Evolutionary conservation across 2,888 invertebrate species (phyloP), one percentile per base, ranked within the genome.

Genomic region (Mesopsocus fuscifrons): DNA sequence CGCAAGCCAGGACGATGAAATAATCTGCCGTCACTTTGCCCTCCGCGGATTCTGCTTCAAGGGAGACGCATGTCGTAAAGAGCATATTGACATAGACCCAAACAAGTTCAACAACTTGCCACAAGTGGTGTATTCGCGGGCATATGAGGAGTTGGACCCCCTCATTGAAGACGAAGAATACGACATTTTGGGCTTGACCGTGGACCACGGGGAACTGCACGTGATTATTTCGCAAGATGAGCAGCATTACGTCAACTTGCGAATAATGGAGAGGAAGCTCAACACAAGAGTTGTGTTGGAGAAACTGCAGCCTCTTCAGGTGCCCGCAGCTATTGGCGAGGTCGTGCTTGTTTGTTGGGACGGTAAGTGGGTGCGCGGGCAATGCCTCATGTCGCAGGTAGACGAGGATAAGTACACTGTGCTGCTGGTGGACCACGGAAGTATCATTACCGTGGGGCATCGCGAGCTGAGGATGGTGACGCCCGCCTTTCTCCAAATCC

Each of bases 21-120:
- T 11, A n/a, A 34, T 34, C 15, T 34, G 34, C 34, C 8, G 15
- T 9, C 8, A 8, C 9, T 34, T 16, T 13, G 8, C 16, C 15
- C 6, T 9, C 8, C 8, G 9, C 15, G 34, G 34, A 6, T 13
- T 9, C 18, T 34, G 34, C 18, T 34, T 16, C 15, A 34, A 34
- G 18, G 34, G 34, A 13, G 34, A 34, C 15, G 34, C 34, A 16
- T 34, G 34, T 15, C 15, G 34, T 13, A 34, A 34, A 34, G 16
- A 9, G 34, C 34, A 34, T 18, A 6, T 9, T 8, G 8, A 18
- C 15, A 9, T 9, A 9, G 8, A 34, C 15, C 34, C 15, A 18
- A 8, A 34, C 15, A 15, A 15, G 9, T 6, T 34, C 15, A 34
- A 13, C 34, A 8, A 9, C 8, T 8, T 6, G 8, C 6, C 15